Evolutionary conservation across 2,888 invertebrate genomes (phyloP).

Genomic region (Andrena minutula): DNA sequence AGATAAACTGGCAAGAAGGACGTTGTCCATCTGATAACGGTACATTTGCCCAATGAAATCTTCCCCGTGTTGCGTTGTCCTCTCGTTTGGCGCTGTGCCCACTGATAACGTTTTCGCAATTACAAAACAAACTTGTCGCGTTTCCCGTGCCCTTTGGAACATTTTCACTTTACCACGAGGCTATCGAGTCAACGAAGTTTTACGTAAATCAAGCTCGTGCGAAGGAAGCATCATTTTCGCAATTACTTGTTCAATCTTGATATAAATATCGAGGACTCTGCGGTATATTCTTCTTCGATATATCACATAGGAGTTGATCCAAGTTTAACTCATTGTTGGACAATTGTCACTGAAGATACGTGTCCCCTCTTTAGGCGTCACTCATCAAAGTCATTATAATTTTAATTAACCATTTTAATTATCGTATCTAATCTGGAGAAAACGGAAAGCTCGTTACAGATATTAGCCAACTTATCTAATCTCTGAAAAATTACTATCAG

Average conservation of each 20-base stretch:
- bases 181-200: too few species aligned
- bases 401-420: neutral
- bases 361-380: neutral
- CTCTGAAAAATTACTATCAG: neutral
- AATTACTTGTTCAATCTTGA: too few species aligned
- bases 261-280: too few species aligned
- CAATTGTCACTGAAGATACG: neutral
- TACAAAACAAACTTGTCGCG: conserved; percentile 4
- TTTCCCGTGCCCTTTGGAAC: neutral
- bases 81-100: neutral
- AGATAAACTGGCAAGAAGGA: neutral
- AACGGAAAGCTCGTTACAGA: neutral
- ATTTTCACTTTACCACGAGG: neutral
- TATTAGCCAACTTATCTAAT: conserved; percentile 35
- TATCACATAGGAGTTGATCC: too few species aligned
- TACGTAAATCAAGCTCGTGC: too few species aligned
- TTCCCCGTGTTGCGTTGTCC: neutral
- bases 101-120: conserved; percentile 10
- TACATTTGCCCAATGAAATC: neutral
- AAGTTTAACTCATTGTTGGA: too few species aligned
- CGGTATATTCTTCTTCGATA: too few species aligned
- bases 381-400: neutral
- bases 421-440: conserved; percentile 1
- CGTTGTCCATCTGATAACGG: neutral
- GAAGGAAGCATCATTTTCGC: too few species aligned